Evolutionary conservation across 2,797 vertebrate genomes (phyloP), one percentile per base, ranked within the genome.

Genomic region (Enteromius radiatus): DNA sequence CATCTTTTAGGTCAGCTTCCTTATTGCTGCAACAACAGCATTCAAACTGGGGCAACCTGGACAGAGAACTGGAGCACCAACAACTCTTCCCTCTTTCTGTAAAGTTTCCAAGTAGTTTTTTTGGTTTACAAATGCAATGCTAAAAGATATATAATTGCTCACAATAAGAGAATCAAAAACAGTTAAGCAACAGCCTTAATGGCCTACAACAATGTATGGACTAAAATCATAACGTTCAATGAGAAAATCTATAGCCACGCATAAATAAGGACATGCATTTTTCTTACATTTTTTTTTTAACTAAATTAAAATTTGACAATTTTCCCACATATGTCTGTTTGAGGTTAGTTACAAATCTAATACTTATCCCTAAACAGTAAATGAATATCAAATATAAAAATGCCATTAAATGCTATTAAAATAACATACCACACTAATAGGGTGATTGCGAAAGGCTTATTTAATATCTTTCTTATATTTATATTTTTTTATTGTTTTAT

Each of bases 31-130:
- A 83, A 74, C 36, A 36, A 56, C 75, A 64, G 61, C 61, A 71
- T 65, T 81, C 28, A 87, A 88, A 88, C 77, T 88, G 85, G 87
- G 83, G 67, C 89, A 85, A 75, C 75, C 54, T 86, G 68, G 82
- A 78, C 68, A 73, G 28, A 65, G 69, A 89, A 88, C 85, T 89
- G 73, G 87, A 88, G 68, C 86, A 81, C 70, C 31, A 67, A 73
- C 54, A 83, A 63, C 54, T 31, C n/a, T 38, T 70, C 41, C n/a
- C n/a, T 36, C 12, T 78, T 83, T 84, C 61, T 83, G 67, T 56
- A 68, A 64, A 82, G 69, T 36, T 81, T 64, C 15, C 43, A 47
- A 43, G 61, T 8, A 73, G 14, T 74, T 52, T 63, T 43, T 11
- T 43, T 3, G 11, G 12, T 45, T 10, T 45, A 64, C 2, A 49